Base-by-base conservation (phyloP, 2,888 invertebrate genomes). In the Apamea anceps region DNA sequence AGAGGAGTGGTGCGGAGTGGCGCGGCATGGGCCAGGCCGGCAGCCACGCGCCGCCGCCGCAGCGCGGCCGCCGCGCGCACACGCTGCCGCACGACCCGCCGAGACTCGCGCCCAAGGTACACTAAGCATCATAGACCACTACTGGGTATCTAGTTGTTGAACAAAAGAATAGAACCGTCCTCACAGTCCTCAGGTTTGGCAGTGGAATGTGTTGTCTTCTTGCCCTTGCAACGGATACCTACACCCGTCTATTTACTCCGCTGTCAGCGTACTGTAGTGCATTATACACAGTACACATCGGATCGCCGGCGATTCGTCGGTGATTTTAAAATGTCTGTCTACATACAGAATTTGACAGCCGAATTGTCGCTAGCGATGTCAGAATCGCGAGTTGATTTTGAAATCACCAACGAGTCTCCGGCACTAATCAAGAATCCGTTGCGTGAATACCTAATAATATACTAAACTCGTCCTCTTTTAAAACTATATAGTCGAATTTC, bases 21-120 rank as follows among this genome's bases (percentile, higher is more conserved):
- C 85, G 91, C 86, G 91, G 93, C 90, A 97, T 96, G 96, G 96
- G 96, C 89, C 96, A 96, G 94, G 95, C 96, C 89, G 96, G 96
- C 93, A 96, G 96, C 94, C 95, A 95, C 92, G 94, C 93, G 91
- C 92, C 93, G 93, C 92, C 91, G 87, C 94, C 91, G 84, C 86
- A 86, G 85, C 88, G 95, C 93, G 92, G 93, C 85, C 89, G 93
- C 80, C 96, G 96, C 83, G 93, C 94, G 79, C 93, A 93, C 93
- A 95, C 96, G 66, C 93, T 96, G 89, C 96, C 96, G 79, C 96
- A 96, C 87, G 96, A 97, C 90, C 96, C 96, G 76, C 94, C 93
- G 10, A 89, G 95, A 81, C 96, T 93, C 65, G 96, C 96, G 37
- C 94, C 96, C 13, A 97, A 96, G 96, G 96, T 96, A 91, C 25